phyloP scores from a whole-genome alignment of 1,140 invertebrate genomes.

The Drosophila equinoxialis region DNA sequence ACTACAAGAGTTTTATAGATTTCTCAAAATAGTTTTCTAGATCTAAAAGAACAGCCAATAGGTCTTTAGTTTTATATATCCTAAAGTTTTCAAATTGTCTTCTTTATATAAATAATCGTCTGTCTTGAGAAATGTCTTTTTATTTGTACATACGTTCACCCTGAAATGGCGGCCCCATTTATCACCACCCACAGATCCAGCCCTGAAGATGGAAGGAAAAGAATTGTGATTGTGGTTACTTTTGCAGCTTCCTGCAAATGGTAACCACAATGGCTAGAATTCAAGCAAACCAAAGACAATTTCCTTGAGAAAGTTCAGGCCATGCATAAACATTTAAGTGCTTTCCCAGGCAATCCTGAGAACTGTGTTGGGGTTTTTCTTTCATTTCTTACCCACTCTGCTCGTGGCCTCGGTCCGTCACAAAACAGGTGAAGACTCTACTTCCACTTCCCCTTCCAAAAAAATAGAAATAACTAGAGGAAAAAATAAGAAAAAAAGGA shows the following conservation, averaged over 20 bases:
- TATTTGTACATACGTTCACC: too few relatives aligned
- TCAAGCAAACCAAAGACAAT: constrained; percentile 51
- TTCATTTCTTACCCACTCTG: not conserved
- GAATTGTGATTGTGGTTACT: constrained; percentile 57
- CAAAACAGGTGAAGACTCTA: constrained; percentile 65
- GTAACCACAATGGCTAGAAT: constrained; percentile 54
- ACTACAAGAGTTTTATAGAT: too few relatives aligned
- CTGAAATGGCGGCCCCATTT: not conserved
- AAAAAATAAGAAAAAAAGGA: not conserved
- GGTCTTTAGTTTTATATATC: not conserved
- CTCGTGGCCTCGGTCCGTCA: constrained; percentile 7
- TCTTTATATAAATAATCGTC: too few relatives aligned
- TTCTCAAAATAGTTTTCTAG: too few relatives aligned
- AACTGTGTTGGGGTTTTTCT: constrained; percentile 40
- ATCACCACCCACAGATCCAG: not conserved
- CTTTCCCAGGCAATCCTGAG: constrained; percentile 78
- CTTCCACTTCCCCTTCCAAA: constrained; percentile 41
- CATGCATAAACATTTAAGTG: constrained; percentile 79
- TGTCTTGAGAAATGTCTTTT: not conserved
- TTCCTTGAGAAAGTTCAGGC: constrained; percentile 71
- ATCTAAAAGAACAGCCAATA: too few relatives aligned
- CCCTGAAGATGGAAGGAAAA: constrained; percentile 1
- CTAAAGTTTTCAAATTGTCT: not conserved
- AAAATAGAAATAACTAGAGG: constrained; percentile 14
- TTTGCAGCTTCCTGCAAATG: constrained; percentile 63